Evolutionary conservation across 2,888 invertebrate genomes (phyloP).

Genomic region (Glaucopsyche alexis): DNA sequence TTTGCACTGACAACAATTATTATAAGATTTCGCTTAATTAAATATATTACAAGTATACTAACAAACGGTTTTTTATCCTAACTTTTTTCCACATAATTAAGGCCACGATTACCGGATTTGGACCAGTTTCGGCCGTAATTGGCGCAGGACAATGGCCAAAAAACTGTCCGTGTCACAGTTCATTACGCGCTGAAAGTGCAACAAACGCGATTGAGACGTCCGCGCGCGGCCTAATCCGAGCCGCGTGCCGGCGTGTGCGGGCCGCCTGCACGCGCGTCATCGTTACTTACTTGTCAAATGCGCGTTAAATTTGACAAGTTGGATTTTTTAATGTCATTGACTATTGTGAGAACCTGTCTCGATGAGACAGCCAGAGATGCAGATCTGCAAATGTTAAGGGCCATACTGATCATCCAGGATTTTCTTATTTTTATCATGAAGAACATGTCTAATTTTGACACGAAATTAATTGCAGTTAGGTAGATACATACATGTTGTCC

Average conservation of each 20-base stretch:
- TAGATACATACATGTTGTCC: too few species aligned
- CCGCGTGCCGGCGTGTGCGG: conserved; percentile 48
- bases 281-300: conserved; percentile 23
- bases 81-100: conserved; percentile 11
- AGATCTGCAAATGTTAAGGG: too few species aligned
- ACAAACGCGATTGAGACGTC: conserved; percentile 57
- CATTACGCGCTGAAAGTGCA: conserved; percentile 28
- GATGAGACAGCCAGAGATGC: too few species aligned
- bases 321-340: neutral
- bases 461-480: too few species aligned
- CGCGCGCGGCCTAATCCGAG: conserved; percentile 47
- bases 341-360: neutral
- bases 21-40: too few species aligned
- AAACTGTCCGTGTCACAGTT: conserved; percentile 27
- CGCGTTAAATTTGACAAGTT: conserved; percentile 28
- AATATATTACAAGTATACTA: too few species aligned
- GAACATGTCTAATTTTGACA: too few species aligned
- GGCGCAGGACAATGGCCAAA: neutral
- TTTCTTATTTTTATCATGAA: too few species aligned
- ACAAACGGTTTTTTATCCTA: neutral
- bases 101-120: conserved; percentile 11
- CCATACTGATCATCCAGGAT: too few species aligned
- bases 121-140: neutral
- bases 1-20: too few species aligned
- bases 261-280: neutral